phyloP scores from a whole-genome alignment of 92 coral and sea anemone genomes.

The Porites evermanni region DNA sequence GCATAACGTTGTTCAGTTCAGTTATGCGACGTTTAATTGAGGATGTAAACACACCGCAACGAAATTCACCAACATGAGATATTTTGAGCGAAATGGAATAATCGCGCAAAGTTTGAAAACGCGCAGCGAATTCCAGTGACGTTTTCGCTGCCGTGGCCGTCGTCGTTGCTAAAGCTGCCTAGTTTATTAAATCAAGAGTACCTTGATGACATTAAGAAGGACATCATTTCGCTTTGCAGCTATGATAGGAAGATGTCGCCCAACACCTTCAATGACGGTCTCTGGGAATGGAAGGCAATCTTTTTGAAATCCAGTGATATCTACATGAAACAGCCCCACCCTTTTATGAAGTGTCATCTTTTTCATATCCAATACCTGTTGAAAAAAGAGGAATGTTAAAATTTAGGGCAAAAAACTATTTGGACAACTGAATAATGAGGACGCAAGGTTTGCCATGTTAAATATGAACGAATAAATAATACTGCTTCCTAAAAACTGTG shows the following conservation, averaged over 20 bases:
- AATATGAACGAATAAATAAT: too few species aligned
- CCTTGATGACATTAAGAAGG: conserved; percentile 89
- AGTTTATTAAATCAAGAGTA: background rate
- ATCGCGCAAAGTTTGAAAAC: too few species aligned
- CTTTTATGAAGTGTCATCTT: conserved; percentile 82
- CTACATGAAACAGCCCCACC: conserved; percentile 85
- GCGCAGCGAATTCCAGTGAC: too few species aligned
- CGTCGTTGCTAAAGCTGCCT: too few species aligned
- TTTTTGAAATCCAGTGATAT: conserved; percentile 73
- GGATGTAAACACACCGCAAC: too few species aligned
- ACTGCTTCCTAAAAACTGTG: too few species aligned
- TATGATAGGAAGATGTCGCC: conserved; percentile 84
- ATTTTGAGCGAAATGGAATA: too few species aligned
- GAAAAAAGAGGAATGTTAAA: background rate
- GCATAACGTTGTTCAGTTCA: too few species aligned
- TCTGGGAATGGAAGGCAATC: conserved; percentile 88
- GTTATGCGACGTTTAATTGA: too few species aligned
- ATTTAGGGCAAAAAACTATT: background rate
- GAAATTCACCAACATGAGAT: too few species aligned
- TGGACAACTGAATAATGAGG: background rate
- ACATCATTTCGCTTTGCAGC: conserved; percentile 91
- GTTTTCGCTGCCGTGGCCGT: too few species aligned
- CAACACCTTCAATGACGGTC: conserved; percentile 74
- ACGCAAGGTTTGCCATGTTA: too few species aligned
- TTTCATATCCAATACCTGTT: conserved; percentile 80